These are phyloP conservation scores for Eublepharis macularius DNA, from an alignment of 2,113 vertebrate genomes.

Conservation along the genomic window DNA sequence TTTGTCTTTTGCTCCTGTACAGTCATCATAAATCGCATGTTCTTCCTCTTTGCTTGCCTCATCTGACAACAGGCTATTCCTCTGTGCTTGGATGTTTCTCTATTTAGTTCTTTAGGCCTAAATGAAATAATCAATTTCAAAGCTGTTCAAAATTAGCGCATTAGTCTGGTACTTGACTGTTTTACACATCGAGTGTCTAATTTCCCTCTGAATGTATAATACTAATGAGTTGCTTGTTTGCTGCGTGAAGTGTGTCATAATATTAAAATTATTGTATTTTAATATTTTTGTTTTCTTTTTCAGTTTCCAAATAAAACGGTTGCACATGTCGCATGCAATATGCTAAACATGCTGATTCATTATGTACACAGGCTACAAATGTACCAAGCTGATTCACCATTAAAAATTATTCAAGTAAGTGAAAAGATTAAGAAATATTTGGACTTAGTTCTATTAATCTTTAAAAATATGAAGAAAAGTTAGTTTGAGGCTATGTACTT, in stretches of 20 bases:
- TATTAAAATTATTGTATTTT: background rate
- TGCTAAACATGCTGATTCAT: conserved; percentile 93
- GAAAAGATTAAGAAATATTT: background rate
- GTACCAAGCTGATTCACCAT: conserved; percentile 90
- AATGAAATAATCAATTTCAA: conserved; percentile 7
- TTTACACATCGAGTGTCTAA: background rate
- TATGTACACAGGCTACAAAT: conserved; percentile 90
- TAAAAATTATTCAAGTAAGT: conserved; percentile 95
- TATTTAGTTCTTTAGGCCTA: background rate
- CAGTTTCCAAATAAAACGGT: conserved; percentile 98
- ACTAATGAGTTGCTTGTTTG: background rate
- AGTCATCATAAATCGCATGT: background rate
- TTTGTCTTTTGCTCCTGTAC: background rate
- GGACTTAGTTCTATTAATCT: background rate
- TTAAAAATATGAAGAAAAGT: background rate
- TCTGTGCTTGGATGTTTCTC: background rate
- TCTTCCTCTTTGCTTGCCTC: background rate
- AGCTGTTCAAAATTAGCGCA: background rate
- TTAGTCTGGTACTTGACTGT: background rate
- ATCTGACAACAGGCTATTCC: background rate
- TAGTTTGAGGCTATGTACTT: too few relatives aligned
- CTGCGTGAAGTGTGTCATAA: background rate
- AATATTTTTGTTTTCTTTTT: conserved; percentile 43
- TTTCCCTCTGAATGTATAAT: background rate
- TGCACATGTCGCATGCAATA: conserved; percentile 93